phyloP scores from a whole-genome alignment of 1,140 invertebrate species.

The Orius laevigatus region DNA sequence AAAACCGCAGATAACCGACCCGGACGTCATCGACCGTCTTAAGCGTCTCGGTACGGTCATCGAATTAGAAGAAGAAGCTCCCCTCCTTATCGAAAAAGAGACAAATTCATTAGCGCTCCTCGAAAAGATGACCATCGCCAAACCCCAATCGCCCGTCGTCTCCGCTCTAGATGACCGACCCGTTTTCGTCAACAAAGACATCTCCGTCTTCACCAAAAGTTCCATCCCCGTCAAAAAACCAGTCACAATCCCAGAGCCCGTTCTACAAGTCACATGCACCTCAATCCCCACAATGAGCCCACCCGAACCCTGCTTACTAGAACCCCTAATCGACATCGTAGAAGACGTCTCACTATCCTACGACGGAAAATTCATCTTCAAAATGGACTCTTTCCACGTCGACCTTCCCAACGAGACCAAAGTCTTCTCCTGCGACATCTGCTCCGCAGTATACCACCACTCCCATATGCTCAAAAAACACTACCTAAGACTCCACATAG shows the following conservation, averaged over 20 bases:
- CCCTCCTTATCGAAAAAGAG: not conserved
- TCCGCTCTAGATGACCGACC: conserved; percentile 5
- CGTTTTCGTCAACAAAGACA: conserved; percentile 1
- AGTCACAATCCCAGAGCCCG: not conserved
- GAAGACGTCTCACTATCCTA: conserved; percentile 6
- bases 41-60: conserved; percentile 20
- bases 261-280: no score
- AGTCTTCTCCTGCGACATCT: conserved; percentile 35
- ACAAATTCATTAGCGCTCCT: conserved; percentile 4
- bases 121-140: conserved; percentile 10
- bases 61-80: conserved; percentile 16
- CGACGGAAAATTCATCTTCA: conserved; percentile 11
- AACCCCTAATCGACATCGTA: conserved; percentile 11
- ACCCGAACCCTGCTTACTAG: not conserved
- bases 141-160: conserved; percentile 4
- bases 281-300: no score
- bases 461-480: conserved; percentile 38
- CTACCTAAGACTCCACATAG: conserved; percentile 36
- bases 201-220: conserved; percentile 2
- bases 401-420: conserved; percentile 24
- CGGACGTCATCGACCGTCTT: conserved; percentile 17
- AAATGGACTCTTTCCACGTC: conserved; percentile 3
- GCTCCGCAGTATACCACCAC: conserved; percentile 31
- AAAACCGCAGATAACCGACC: not conserved
- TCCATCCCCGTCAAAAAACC: not conserved